phyloP scores from a whole-genome alignment of 2,888 invertebrate species.

The Monopis laevigella region DNA sequence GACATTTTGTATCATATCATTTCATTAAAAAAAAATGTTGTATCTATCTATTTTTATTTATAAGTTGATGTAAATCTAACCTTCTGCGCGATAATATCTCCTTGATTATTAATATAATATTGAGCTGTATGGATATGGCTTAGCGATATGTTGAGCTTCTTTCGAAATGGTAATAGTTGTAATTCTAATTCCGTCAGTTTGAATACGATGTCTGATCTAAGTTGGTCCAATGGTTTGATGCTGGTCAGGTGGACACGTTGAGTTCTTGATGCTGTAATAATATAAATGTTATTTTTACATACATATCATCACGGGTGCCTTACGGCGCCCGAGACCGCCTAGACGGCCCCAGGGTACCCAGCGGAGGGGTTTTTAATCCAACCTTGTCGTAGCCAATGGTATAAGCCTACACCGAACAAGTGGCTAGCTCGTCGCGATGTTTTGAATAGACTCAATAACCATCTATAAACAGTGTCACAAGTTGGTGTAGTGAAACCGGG shows the following conservation, averaged over 20 bases:
- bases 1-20: no score
- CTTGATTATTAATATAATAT: slow-evolving; percentile 77
- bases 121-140: slow-evolving; percentile 81
- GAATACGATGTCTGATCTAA: slow-evolving; percentile 77
- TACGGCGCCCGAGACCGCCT: no score
- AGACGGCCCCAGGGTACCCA: no score
- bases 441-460: no score
- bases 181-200: slow-evolving; percentile 80
- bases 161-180: slow-evolving; percentile 75
- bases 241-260: slow-evolving; percentile 71
- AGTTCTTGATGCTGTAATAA: slow-evolving; percentile 62
- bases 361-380: no score
- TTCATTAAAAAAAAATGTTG: background rate
- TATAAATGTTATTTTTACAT: no score
- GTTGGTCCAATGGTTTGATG: slow-evolving; percentile 74
- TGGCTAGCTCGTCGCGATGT: no score
- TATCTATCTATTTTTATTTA: background rate
- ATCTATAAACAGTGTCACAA: no score
- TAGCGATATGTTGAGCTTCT: slow-evolving; percentile 76
- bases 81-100: slow-evolving; percentile 74
- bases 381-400: no score
- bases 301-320: no score
- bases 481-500: no score
- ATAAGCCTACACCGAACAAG: no score
- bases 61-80: slow-evolving; percentile 38